Evolutionary conservation across 2,797 vertebrate genomes (phyloP).

Genomic region (Crenichthys baileyi): DNA sequence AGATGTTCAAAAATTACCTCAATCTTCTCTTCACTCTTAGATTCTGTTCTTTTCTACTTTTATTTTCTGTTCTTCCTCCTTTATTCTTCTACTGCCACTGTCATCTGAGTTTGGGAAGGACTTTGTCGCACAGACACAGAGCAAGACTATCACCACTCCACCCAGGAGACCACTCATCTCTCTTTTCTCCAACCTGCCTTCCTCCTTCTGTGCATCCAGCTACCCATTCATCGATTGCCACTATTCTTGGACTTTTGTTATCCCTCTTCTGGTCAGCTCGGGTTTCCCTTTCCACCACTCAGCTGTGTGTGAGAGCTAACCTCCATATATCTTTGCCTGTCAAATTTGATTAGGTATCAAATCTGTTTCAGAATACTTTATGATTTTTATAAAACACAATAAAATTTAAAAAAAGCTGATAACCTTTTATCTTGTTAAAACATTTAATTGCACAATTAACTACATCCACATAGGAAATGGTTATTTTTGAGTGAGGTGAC

Average conservation of each 20-base stretch:
- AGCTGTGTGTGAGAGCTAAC: constrained; percentile 47
- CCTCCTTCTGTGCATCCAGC: constrained; percentile 62
- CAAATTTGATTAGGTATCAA: constrained; percentile 43
- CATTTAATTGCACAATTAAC: constrained; percentile 14
- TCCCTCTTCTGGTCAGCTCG: constrained; percentile 76
- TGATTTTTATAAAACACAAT: not conserved
- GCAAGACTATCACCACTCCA: constrained; percentile 89
- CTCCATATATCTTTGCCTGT: constrained; percentile 54
- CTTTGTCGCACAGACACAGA: constrained; percentile 92
- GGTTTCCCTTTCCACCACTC: constrained; percentile 77
- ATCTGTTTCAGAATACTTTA: constrained; percentile 12
- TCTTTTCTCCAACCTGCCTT: constrained; percentile 63
- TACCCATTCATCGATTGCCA: constrained; percentile 89
- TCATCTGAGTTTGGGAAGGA: constrained; percentile 76
- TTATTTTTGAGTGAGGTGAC: constrained; percentile 44
- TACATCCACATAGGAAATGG: constrained; percentile 6
- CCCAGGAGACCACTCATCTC: constrained; percentile 89
- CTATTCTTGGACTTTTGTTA: constrained; percentile 94
- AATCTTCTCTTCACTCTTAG: constrained; percentile 1
- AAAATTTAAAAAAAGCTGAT: constrained; percentile 9
- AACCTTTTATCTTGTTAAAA: constrained; percentile 32
- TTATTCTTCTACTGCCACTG: constrained; percentile 70
- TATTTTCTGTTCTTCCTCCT: constrained; percentile 14
- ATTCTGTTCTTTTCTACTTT: constrained; percentile 2
- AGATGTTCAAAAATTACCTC: not conserved